Evolutionary conservation across 2,797 vertebrate species (phyloP).

Genomic region (Strix occidentalis): DNA sequence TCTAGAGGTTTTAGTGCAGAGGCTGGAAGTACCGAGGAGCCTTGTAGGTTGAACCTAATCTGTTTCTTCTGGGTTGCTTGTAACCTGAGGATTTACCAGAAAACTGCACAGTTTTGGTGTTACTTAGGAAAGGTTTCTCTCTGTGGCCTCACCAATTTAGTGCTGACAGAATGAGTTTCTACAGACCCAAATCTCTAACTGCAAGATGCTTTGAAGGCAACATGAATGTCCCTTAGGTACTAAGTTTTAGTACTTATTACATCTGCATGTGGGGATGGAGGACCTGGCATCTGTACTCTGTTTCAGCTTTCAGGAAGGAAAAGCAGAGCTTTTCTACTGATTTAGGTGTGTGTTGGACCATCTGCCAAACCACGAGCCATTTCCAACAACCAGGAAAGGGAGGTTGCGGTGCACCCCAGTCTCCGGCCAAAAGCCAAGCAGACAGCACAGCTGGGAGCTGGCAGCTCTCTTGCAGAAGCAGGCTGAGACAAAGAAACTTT

Average conservation of each 20-base stretch:
- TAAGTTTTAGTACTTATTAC: background rate
- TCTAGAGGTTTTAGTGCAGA: background rate
- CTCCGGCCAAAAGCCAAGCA: background rate
- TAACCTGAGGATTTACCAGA: background rate
- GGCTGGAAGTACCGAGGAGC: background rate
- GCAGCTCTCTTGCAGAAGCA: background rate
- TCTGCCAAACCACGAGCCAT: background rate
- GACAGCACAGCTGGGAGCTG: background rate
- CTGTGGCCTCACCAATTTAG: background rate
- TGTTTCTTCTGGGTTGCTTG: background rate
- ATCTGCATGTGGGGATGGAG: background rate
- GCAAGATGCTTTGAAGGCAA: background rate
- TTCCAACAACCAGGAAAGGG: background rate
- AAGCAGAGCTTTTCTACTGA: background rate
- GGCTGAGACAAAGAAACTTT: background rate
- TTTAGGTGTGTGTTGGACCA: background rate
- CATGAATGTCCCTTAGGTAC: background rate
- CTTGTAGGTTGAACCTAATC: background rate
- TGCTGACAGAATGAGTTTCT: background rate
- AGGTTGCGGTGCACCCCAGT: fast-evolving
- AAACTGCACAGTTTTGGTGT: background rate
- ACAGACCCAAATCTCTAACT: background rate
- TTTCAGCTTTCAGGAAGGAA: background rate
- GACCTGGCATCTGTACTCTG: background rate
- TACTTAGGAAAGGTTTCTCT: background rate